Conservation (phyloP, 2,113 vertebrate genomes). For the Orthonyx spaldingii region DNA sequence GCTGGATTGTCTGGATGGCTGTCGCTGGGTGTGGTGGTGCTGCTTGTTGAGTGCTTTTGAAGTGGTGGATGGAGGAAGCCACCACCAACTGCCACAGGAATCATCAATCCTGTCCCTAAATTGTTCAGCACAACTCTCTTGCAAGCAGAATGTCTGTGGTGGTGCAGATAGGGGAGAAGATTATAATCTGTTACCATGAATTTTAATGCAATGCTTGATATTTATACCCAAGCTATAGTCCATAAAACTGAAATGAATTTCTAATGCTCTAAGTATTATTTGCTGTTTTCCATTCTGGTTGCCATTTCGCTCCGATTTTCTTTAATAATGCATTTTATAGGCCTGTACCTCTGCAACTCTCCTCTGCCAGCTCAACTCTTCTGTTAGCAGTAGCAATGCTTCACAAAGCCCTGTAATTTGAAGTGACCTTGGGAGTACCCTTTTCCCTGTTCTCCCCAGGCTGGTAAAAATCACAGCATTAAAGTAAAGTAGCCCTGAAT, state of each 20-base stretch:
- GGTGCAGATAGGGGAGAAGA: conserved; percentile 20
- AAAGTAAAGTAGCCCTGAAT: background rate
- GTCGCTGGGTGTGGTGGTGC: background rate
- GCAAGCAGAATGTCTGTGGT: background rate
- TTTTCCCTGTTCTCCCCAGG: background rate
- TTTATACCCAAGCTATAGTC: conserved; percentile 45
- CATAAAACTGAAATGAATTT: conserved; percentile 53
- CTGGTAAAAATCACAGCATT: conserved; percentile 11
- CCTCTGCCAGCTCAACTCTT: conserved; percentile 2
- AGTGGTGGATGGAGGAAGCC: background rate
- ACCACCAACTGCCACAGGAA: background rate
- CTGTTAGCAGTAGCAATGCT: background rate
- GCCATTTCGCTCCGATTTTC: conserved; percentile 44
- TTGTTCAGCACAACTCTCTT: background rate
- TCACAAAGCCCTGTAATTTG: conserved; percentile 13
- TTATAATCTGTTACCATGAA: conserved; percentile 50
- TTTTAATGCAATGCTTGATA: conserved; percentile 56
- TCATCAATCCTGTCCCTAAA: background rate
- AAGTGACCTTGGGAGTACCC: conserved; percentile 28
- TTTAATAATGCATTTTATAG: conserved; percentile 59
- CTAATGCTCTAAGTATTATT: conserved; percentile 39
- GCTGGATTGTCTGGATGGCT: background rate
- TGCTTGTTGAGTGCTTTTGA: background rate
- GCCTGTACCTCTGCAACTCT: background rate
- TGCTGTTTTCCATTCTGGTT: conserved; percentile 46